Evolutionary conservation across 2,888 invertebrate species (phyloP).

Genomic region (Eupithecia subumbrata): DNA sequence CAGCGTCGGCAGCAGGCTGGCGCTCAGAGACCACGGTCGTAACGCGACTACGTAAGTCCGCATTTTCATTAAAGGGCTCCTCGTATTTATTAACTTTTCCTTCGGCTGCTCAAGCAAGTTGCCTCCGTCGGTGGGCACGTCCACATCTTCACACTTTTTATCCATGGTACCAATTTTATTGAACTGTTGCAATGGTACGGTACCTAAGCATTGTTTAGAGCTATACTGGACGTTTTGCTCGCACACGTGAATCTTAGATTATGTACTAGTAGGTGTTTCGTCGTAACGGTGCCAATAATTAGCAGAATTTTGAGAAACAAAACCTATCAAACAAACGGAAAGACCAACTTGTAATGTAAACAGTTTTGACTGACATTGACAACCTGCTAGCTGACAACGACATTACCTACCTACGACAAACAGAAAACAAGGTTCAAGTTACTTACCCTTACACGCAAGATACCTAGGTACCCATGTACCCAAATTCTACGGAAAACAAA

Average conservation of each 20-base stretch:
- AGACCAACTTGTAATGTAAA: background rate
- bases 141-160: conserved; percentile 66
- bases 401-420: too few species aligned
- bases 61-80: conserved; percentile 91
- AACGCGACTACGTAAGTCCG: conserved; percentile 94
- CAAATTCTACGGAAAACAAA: background rate
- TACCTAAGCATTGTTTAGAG: background rate
- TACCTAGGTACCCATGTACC: too few species aligned
- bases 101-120: conserved; percentile 77
- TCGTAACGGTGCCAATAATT: background rate
- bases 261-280: background rate
- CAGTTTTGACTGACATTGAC: background rate
- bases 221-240: background rate
- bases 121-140: conserved; percentile 69
- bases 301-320: background rate
- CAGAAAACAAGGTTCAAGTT: background rate
- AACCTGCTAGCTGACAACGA: background rate
- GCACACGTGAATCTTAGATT: background rate
- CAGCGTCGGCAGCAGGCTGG: conserved; percentile 95
- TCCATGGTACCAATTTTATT: conserved; percentile 48
- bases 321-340: too few species aligned
- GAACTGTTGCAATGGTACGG: background rate
- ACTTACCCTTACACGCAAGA: background rate
- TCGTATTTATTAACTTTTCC: conserved; percentile 61
- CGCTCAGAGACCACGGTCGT: conserved; percentile 97